Percentiles rank a stretch among this genome's conserved stretches.
These are phyloP conservation scores for Auanema freiburgensis DNA, from an alignment of 2,888 invertebrate species.

Conservation along the genomic window DNA sequence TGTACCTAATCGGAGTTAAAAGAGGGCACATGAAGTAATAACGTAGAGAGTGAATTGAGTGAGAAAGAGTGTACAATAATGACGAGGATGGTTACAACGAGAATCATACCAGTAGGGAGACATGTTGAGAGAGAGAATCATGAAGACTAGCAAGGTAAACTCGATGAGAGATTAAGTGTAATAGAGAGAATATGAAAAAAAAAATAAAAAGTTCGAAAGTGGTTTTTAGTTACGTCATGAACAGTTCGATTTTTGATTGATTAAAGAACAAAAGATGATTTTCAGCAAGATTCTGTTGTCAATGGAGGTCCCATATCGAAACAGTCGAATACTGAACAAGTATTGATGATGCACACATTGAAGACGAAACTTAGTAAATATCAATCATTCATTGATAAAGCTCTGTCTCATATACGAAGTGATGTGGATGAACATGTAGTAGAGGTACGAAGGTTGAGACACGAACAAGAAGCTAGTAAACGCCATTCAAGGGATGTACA, in stretches of 20 bases:
- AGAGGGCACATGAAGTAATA: background rate
- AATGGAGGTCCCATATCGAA: constrained; percentile 53
- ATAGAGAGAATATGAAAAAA: no score
- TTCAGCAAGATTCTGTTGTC: constrained; percentile 51
- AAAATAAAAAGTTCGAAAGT: no score
- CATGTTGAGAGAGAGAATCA: background rate
- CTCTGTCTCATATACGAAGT: constrained; percentile 51
- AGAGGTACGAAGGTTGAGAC: constrained; percentile 37
- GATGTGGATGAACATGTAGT: constrained; percentile 53
- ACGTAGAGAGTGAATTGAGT: background rate
- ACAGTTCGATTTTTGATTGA: background rate
- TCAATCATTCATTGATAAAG: constrained; percentile 59
- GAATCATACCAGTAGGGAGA: background rate
- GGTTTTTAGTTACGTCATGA: no score
- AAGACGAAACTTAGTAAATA: constrained; percentile 63
- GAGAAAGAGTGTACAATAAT: background rate
- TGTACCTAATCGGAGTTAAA: background rate
- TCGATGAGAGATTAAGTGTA: no score
- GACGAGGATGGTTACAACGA: no score
- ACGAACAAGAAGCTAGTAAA: background rate
- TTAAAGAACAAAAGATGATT: background rate
- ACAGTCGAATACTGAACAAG: constrained; percentile 62
- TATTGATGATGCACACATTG: constrained; percentile 62
- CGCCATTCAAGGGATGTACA: constrained; percentile 51
- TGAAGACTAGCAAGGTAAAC: background rate